Conservation (phyloP, 2,113 vertebrate species). For the Aix galericulata region DNA sequence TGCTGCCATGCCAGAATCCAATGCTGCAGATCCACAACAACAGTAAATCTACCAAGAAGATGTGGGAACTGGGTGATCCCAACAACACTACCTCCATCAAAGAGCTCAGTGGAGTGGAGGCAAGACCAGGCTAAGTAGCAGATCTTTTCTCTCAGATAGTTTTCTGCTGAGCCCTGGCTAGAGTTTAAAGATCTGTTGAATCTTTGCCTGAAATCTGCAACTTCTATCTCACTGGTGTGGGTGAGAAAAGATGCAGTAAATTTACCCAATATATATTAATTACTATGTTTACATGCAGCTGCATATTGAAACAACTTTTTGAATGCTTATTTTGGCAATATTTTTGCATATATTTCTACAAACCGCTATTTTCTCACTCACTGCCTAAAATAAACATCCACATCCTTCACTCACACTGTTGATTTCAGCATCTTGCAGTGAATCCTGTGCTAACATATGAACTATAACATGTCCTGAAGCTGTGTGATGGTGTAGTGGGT, state of each 20-base stretch:
- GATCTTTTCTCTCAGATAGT: not conserved
- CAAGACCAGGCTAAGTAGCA: not conserved
- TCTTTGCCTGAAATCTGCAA: conserved; percentile 20
- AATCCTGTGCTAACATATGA: conserved; percentile 23
- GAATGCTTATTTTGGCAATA: conserved; percentile 66
- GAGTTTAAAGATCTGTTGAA: conserved; percentile 28
- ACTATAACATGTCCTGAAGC: not conserved
- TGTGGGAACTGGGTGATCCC: not conserved
- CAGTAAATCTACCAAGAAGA: not conserved
- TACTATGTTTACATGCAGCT: conserved; percentile 52
- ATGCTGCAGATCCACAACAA: not conserved
- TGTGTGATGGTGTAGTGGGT: not conserved
- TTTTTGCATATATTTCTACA: conserved; percentile 56
- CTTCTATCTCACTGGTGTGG: conserved; percentile 2
- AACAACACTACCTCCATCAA: not conserved
- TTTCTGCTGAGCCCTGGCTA: conserved; percentile 16
- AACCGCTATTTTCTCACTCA: conserved; percentile 38
- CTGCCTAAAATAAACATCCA: conserved; percentile 33
- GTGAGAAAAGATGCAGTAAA: conserved; percentile 40
- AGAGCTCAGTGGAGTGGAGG: not conserved
- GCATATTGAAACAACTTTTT: conserved; percentile 46
- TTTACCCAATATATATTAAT: conserved; percentile 49
- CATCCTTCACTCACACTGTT: not conserved
- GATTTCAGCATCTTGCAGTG: conserved; percentile 48
- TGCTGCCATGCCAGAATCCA: not conserved